Conservation (phyloP, 1,140 invertebrate genomes). For the Brachystomella parvula region DNA sequence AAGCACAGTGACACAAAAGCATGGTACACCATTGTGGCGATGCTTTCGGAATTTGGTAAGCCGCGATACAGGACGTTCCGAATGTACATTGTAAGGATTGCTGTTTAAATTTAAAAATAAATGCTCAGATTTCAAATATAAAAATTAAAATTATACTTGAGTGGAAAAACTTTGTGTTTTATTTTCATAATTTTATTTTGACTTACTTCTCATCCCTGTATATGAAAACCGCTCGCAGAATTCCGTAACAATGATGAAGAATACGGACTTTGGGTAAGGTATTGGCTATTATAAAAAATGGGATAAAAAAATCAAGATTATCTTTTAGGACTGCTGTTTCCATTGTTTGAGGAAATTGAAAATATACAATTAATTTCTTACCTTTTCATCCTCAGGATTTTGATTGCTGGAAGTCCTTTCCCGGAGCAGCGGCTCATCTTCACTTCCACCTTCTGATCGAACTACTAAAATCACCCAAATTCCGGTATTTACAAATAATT, state of each 20-base stretch:
- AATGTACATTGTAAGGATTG: constrained; percentile 73
- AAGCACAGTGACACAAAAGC: constrained; percentile 72
- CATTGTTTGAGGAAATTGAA: not conserved
- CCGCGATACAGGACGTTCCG: constrained; percentile 53
- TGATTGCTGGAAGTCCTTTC: too few relatives aligned
- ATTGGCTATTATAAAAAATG: constrained; percentile 33
- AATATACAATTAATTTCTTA: not conserved
- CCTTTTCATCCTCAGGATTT: not conserved
- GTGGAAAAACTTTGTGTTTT: not conserved
- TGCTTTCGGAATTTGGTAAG: constrained; percentile 47
- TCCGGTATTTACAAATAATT: too few relatives aligned
- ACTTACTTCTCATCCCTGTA: constrained; percentile 74
- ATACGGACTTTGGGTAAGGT: constrained; percentile 75
- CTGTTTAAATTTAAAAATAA: constrained; percentile 50
- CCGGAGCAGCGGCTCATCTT: constrained; percentile 2
- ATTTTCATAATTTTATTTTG: constrained; percentile 8
- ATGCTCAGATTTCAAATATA: not conserved
- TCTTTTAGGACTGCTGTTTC: not conserved
- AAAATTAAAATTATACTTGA: not conserved
- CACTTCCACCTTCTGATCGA: too few relatives aligned
- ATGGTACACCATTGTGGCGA: constrained; percentile 73
- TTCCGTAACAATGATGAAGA: constrained; percentile 89
- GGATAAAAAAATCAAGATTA: not conserved
- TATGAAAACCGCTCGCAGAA: constrained; percentile 93
- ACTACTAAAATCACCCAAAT: too few relatives aligned